phyloP scores from a whole-genome alignment of 2,888 invertebrate genomes.

The Oxyteleia sp. region DNA sequence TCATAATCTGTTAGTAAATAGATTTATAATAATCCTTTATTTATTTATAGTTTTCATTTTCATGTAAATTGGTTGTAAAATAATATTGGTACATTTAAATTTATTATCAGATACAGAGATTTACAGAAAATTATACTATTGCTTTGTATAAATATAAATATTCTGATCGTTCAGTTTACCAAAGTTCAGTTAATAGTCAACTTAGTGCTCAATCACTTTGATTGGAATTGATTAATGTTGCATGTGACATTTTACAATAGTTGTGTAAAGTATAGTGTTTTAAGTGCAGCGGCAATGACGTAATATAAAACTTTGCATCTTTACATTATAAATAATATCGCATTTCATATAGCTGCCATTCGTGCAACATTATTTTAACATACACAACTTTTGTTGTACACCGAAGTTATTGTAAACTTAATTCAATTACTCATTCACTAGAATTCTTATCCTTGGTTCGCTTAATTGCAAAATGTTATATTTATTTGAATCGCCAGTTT shows the following conservation, averaged over 20 bases:
- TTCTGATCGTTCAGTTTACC: background rate
- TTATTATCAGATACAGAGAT: no score
- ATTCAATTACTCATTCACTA: background rate
- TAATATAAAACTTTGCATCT: slow-evolving; percentile 50
- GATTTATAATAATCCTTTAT: no score
- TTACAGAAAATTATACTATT: no score
- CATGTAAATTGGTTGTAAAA: no score
- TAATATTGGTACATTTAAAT: slow-evolving; percentile 73
- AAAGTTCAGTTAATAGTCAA: slow-evolving; percentile 26
- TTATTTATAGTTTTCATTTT: no score
- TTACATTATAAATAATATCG: slow-evolving; percentile 46
- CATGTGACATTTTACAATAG: slow-evolving; percentile 51
- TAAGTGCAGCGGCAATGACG: slow-evolving; percentile 53
- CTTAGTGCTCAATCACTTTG: slow-evolving; percentile 45
- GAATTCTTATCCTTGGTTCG: background rate
- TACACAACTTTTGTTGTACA: slow-evolving; percentile 1
- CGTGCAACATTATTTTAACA: slow-evolving; percentile 16
- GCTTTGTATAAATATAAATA: background rate
- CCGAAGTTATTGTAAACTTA: background rate
- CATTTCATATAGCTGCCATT: slow-evolving; percentile 15
- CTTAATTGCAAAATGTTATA: background rate
- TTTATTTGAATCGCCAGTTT: no score
- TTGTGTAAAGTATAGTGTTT: slow-evolving; percentile 28
- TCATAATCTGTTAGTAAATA: no score
- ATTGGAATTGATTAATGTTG: slow-evolving; percentile 47